Base-by-base conservation (phyloP, 1,140 invertebrate species). In the Leptopilina boulardi region DNA sequence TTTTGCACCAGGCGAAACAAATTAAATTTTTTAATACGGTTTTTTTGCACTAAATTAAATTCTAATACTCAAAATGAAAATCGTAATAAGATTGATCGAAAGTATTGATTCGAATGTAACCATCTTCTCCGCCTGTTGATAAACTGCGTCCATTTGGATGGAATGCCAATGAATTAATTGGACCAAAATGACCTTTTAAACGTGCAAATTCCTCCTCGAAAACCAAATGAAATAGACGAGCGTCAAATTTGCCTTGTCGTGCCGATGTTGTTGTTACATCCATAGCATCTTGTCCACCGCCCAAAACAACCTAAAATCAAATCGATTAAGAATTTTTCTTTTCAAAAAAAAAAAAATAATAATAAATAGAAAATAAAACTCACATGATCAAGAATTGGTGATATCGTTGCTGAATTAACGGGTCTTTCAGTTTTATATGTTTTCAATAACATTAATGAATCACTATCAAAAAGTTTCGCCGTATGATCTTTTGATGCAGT, bases 151-250 rank as follows among this genome's bases (percentile, higher is more conserved):
- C 99, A 93, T 99, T 97, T 11, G 99, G 99, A 93, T 99, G 98
- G 91, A 99, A 99, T 59, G 97, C 96, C 73, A 99, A 93, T 90
- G 97, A 98, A 93, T 99, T 99, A 84, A 99, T 99, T 1, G 99
- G 99, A 84, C 99, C 99, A 88, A 99, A 99, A 92, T 99, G 99
- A 71, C 98, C 99, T 90, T 99, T 99, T 0, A 99, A 95, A 74
- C 98, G 92, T 0, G 96, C 99, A 91, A 99, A 99, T 91, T 99
- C 99, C 91, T 99, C 98, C 92, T 99, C 99, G 89, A 99, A 99
- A n/a, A 99, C 95, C 59, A 99, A 90, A 91, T 99, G 98, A 93
- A 97, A 99, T 91, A 99, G 99, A 66, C 98, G 93, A 3, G 99
- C 98, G 90, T 99, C 99, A 87, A 99, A 99, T 92, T 99, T 99